Conservation (phyloP, 92 coral and sea anemone genomes). For the Scolanthus callimorphus region DNA sequence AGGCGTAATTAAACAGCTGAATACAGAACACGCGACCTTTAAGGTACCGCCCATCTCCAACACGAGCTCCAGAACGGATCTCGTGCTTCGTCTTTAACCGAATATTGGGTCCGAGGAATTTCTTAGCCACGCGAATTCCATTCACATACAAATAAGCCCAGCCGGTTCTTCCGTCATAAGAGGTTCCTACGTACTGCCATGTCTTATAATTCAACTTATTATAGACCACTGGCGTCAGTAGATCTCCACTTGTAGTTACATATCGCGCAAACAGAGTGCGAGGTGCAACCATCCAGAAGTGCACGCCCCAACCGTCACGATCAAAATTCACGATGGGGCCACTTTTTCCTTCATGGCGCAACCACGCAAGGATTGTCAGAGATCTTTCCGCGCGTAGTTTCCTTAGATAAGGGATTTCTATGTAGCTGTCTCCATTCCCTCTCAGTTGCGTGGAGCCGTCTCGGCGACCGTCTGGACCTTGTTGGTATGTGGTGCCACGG, state of each 20-base stretch:
- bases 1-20: constrained; percentile 41
- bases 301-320: constrained; percentile 61
- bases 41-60: constrained; percentile 46
- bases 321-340: constrained; percentile 61
- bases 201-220: background rate
- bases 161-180: constrained; percentile 47
- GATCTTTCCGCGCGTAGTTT: constrained; percentile 62
- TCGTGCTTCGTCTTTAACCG: constrained; percentile 49
- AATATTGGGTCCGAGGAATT: constrained; percentile 25
- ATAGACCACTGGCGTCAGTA: background rate
- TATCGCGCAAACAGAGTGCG: constrained; percentile 41
- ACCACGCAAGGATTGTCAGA: constrained; percentile 69
- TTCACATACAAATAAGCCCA: constrained; percentile 43
- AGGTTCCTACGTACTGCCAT: constrained; percentile 65
- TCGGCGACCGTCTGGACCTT: constrained; percentile 61
- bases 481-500: constrained; percentile 32
- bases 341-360: constrained; percentile 35
- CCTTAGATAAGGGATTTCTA: constrained; percentile 59
- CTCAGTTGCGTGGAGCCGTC: constrained; percentile 50
- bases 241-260: constrained; percentile 40
- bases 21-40: constrained; percentile 53
- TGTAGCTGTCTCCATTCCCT: constrained; percentile 55
- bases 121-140: constrained; percentile 31
- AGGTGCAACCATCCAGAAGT: constrained; percentile 60
- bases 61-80: constrained; percentile 46